These are phyloP conservation scores for Rhinogobio ventralis DNA, from an alignment of 2,797 vertebrate species.

Conservation along the genomic window DNA sequence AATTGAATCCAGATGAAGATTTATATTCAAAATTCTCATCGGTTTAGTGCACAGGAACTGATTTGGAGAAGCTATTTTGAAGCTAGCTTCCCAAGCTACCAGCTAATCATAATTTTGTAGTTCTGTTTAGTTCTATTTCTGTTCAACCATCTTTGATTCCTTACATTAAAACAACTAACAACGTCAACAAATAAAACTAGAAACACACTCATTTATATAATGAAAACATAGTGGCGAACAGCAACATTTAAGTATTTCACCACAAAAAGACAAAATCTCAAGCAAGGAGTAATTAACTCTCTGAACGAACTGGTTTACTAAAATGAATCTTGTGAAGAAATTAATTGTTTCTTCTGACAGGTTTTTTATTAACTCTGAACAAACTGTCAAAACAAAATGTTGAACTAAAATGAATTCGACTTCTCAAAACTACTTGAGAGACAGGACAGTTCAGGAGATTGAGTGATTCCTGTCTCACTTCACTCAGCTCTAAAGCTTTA, in stretches of 20 bases:
- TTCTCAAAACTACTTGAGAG: background rate
- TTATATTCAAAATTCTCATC: background rate
- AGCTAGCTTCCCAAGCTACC: background rate
- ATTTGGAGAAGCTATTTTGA: background rate
- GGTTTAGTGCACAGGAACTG: background rate
- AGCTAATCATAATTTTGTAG: background rate
- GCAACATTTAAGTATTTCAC: background rate
- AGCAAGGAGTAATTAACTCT: background rate
- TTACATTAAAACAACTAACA: background rate
- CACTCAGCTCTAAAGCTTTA: background rate
- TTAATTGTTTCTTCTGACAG: background rate
- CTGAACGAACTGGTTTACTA: background rate
- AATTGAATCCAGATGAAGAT: slow-evolving; percentile 29
- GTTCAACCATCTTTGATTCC: background rate
- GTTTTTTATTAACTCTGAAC: background rate
- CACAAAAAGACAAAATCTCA: background rate
- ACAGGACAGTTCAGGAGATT: background rate
- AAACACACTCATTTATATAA: background rate
- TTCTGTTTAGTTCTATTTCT: background rate
- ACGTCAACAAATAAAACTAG: background rate
- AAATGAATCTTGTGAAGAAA: background rate
- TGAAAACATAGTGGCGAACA: too few species aligned
- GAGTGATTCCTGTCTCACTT: background rate
- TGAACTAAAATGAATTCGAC: background rate
- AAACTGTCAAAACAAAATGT: background rate